Evolutionary conservation across 2,888 invertebrate genomes (phyloP).

Genomic region (Cephus pygmeus): DNA sequence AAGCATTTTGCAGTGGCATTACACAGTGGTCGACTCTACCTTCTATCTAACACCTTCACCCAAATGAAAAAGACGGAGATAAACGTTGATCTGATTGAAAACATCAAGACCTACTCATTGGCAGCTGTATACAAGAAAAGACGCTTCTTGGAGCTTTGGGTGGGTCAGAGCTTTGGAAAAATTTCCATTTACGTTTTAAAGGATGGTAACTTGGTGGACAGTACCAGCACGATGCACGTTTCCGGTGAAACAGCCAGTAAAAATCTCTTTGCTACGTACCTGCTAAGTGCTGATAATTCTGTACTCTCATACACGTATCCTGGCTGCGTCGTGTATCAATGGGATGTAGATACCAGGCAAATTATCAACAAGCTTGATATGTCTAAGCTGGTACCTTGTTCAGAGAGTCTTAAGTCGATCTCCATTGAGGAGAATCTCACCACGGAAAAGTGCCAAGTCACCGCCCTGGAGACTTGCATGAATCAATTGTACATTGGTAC

Average conservation of each 20-base stretch:
- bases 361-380: conserved; percentile 87
- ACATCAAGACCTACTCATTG: conserved; percentile 56
- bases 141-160: conserved; percentile 81
- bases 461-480: conserved; percentile 59
- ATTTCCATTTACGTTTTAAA: conserved; percentile 83
- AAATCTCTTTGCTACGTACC: conserved; percentile 76
- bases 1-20: conserved; percentile 85
- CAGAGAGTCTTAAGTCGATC: conserved; percentile 91
- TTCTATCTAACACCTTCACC: conserved; percentile 57
- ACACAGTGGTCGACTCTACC: conserved; percentile 75
- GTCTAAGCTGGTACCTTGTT: conserved; percentile 91
- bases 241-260: conserved; percentile 70
- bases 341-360: conserved; percentile 77
- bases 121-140: conserved; percentile 56
- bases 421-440: conserved; percentile 88
- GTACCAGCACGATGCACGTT: conserved; percentile 78
- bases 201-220: conserved; percentile 64
- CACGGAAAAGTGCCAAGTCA: conserved; percentile 80
- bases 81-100: conserved; percentile 57
- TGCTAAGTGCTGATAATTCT: conserved; percentile 73
- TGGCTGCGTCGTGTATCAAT: conserved; percentile 89
- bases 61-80: conserved; percentile 59
- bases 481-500: conserved; percentile 89
- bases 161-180: conserved; percentile 84
- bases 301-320: conserved; percentile 89